Percentiles rank a stretch among this genome's conserved stretches.
phyloP scores from a whole-genome alignment of 2,888 invertebrate genomes.

The Poecilus cupreus region DNA sequence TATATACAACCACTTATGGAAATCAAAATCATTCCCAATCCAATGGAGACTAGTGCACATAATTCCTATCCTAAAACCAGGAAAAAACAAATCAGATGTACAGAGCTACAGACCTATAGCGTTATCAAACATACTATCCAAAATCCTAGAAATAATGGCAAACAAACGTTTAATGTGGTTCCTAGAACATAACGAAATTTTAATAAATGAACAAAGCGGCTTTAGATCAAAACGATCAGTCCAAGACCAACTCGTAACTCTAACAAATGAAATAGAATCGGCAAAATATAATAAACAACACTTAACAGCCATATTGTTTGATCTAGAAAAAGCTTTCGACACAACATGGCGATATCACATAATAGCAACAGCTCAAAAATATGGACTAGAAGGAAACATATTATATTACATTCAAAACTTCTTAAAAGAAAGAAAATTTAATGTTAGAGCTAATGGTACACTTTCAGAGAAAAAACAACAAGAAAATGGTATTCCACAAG shows the following conservation, averaged over 20 bases:
- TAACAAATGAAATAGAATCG: no score
- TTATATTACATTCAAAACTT: no score
- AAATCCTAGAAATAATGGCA: constrained; percentile 20
- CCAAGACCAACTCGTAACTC: background rate
- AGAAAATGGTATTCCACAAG: no score
- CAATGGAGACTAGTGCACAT: background rate
- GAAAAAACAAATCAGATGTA: background rate
- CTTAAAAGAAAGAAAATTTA: no score
- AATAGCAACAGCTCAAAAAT: no score
- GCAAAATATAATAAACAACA: no score
- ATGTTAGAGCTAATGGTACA: no score
- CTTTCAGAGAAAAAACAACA: no score
- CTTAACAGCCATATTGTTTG: no score
- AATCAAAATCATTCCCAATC: background rate
- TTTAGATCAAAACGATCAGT: background rate
- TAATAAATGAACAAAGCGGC: constrained; percentile 1
- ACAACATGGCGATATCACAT: no score
- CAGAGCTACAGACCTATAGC: background rate
- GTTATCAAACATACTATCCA: background rate
- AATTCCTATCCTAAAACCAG: constrained; percentile 13
- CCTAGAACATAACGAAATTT: constrained; percentile 12
- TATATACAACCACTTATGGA: constrained; percentile 17
- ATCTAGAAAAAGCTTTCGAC: no score
- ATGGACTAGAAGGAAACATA: no score
- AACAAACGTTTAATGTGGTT: constrained; percentile 24